Evolutionary conservation across 64 coral and sea anemone genomes (phyloP), one percentile per base, ranked within the genome.

Genomic region (Porites australiensis): DNA sequence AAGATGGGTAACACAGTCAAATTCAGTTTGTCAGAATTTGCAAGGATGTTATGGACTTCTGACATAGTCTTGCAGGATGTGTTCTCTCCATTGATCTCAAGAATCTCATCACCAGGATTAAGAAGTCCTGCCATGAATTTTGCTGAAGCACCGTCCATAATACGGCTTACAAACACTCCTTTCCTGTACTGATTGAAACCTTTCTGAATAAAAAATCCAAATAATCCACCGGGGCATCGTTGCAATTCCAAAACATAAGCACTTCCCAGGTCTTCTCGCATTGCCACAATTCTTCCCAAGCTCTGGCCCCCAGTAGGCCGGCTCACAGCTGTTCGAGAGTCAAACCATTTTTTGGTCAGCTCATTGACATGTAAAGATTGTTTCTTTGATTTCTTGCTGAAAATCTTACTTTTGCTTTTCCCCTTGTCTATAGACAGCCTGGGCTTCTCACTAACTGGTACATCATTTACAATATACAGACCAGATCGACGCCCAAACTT

Each of bases 181-280:
- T 61, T 78, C 15, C 77, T 69, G 55, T 88, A 94, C 13, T 91
- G 92, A 58, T 91, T 94, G 64, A 88, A 98, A 9, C 95, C 95
- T 19, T 98, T 98, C 23, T 98, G 95, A 91, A 98, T 98, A 48
- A 98, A 98, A 85, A 98, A 98, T 13, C 95, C 95, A 84, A 94
- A 98, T 2, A 98, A 65, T 0, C 95, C 95, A 77, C 90, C 86
- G 5, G 89, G 79, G 19, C 92, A 89, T 20, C 92, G 85, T 50
- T 98, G 93, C 58, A 98, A 50, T 88, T 98, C 95, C 64, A 98
- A 90, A 37, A 94, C 92, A 86, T 98, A 98, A 49, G 95, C 92
- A 70, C 90, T 87, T 6, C 95, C 95, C 75, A 94, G 86, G 20
- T 94, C 88, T 63, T 94, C 88, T 19, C 95, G 70, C 64, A 98